Base-by-base conservation (phyloP, 2,113 vertebrate species). In the Nipponia nippon region DNA sequence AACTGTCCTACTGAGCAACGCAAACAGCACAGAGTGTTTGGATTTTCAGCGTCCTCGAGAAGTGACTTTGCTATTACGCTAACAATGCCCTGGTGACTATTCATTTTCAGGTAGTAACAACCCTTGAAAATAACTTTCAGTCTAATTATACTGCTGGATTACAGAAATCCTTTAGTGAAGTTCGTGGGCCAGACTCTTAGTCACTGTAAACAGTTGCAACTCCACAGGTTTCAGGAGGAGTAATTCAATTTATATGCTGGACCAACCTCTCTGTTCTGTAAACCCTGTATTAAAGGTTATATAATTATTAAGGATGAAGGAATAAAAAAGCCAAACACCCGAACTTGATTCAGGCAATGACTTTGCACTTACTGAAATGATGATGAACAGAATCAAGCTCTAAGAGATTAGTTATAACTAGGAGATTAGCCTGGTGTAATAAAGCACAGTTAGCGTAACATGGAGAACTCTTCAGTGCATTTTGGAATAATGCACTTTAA, bases 91-190 rank as follows among this genome's bases (percentile, higher is more conserved):
- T 27, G 32, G 86, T 72, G 93, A 93, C 18, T 65, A 66, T 78
- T 88, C n/a, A 62, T 46, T 95, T 93, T 93, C 70, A 84, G 73
- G 79, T 83, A 80, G 77, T 70, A 96, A 87, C 75, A 93, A 65
- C 42, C 22, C 80, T 71, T 80, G 79, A 85, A 95, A 93, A 85
- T 46, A 76, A 89, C 44, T 86, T 90, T 70, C 42, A 55, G 27
- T 75, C 76, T 82, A 94, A 93, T 93, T 94, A 87, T 17, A 9
- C 21, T 80, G 59, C 29, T 0, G 0, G 71, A 85, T 86, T 87
- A 87, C 47, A 94, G 42, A 78, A 95, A 73, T 25, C 15, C 22
- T 84, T 95, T 70, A 49, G 30, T 38, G 80, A 90, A 81, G 69
- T 95, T 88, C 78, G 83, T 53, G 59, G 85, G 65, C 27, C 40